phyloP scores from a whole-genome alignment of 2,113 vertebrate species.

The Semnopithecus entellus region DNA sequence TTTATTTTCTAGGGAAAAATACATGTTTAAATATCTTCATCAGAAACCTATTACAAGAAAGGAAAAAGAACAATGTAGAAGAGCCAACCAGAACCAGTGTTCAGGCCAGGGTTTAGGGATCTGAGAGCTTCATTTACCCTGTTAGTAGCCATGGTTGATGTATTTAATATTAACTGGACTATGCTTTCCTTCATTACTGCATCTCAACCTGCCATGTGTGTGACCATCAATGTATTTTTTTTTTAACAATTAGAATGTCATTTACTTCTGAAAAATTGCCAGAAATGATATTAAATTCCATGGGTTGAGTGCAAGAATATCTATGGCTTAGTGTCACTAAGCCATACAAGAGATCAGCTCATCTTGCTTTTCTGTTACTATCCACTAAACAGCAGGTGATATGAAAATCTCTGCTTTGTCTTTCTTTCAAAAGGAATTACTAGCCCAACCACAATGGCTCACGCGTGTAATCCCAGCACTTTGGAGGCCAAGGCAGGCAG shows the following conservation, averaged over 20 bases:
- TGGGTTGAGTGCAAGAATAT: neutral
- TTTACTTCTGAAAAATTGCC: neutral
- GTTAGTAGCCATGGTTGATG: neutral
- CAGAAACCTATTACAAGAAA: neutral
- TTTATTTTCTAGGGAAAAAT: constrained; percentile 3
- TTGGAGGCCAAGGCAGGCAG: too few species aligned
- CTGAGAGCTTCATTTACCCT: neutral
- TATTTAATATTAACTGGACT: neutral
- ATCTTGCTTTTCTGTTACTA: neutral
- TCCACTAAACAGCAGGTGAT: neutral
- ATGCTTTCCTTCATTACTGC: neutral
- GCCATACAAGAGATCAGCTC: neutral
- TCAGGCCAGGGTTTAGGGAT: neutral
- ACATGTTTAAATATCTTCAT: neutral
- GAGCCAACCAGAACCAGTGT: neutral
- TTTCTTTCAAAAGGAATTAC: constrained; percentile 40
- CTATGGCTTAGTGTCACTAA: neutral
- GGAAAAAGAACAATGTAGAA: neutral
- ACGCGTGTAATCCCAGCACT: too few species aligned
- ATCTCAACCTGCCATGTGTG: neutral
- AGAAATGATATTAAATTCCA: neutral
- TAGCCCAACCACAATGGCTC: neutral
- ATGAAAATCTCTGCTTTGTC: neutral
- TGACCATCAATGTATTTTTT: neutral
- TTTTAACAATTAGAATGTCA: neutral